Evolutionary conservation across 2,113 vertebrate species (phyloP), one percentile per base, ranked within the genome.

Genomic region (Seriola dumerili): DNA sequence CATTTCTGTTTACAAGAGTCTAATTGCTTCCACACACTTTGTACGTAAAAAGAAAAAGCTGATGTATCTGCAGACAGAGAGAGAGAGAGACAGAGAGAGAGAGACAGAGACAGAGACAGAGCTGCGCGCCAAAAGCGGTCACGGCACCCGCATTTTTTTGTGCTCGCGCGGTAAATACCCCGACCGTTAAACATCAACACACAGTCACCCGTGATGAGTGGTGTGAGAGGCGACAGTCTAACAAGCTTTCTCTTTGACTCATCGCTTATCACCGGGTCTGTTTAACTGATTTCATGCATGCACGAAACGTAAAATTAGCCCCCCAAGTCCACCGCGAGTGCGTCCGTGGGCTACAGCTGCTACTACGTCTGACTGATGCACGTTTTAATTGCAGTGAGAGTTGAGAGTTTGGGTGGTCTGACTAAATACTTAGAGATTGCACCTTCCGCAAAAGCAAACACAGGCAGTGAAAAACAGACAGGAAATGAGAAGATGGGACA

Each of bases 21-120:
- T 92, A 92, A 95, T 91, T 88, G 93, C 88, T 94, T 93, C 92
- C 92, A 93, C 90, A 92, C 88, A 85, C 86, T 92, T 87, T 78
- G 76, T 89, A 61, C 55, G 59, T 66, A 48, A 77, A 29, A 29
- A 29, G 29, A 29, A 78, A 71, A 76, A 72, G 77, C 71, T 38
- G 74, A 79, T 83, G 69, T 68, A 80, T 72, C 34, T 69, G 62
- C 65, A 72, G 55, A 14, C 40, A 11, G 40, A 6, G 34, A 36
- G 34, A 36, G 34, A 36, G 34, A 36, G 5, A 14, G 7, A 11
- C 10, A 6, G 34, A 36, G 34, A 36, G 34, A 36, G 34, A 36
- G 34, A 29, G 29, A 29, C 2, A 29, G 29, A 29, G 25, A 29
- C 2, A 29, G 25, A 38, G 38, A 38, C 32, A 44, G 59, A 80